These are phyloP conservation scores for Lutjanus erythropterus DNA, from an alignment of 2,113 vertebrate species.

Conservation along the genomic window DNA sequence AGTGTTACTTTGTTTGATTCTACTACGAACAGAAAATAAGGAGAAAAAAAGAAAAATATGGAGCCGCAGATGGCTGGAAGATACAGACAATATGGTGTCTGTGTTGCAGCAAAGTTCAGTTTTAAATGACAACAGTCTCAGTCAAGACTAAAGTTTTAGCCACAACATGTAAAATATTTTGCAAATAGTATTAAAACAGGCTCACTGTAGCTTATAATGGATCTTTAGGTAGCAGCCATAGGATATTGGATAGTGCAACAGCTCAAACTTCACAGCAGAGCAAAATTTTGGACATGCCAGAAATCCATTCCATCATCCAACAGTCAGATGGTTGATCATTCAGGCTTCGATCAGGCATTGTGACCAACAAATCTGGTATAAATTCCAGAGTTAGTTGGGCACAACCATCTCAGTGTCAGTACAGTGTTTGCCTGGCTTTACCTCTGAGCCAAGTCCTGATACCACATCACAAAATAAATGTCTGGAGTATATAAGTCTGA, in stretches of 20 bases:
- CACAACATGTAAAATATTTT: neutral
- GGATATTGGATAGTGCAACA: neutral
- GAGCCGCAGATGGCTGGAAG: neutral
- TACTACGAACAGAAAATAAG: neutral
- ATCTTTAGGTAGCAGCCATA: neutral
- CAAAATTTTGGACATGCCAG: neutral
- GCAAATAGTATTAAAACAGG: neutral
- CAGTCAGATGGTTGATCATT: conserved; percentile 1
- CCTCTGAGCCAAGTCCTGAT: neutral
- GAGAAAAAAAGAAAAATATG: neutral
- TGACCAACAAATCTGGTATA: neutral
- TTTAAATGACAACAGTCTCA: neutral
- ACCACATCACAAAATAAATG: neutral
- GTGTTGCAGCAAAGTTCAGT: neutral
- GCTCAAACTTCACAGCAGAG: neutral
- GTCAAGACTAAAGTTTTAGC: neutral
- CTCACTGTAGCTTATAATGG: neutral
- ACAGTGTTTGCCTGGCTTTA: neutral
- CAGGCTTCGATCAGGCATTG: neutral
- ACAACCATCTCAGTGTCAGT: neutral
- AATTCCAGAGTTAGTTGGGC: neutral
- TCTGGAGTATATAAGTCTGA: conserved; percentile 10
- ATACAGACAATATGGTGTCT: neutral
- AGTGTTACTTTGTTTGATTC: neutral
- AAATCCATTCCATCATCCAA: neutral